Evolutionary conservation across 2,113 vertebrate species (phyloP), one percentile per base, ranked within the genome.

Genomic region (Pelecanus crispus): DNA sequence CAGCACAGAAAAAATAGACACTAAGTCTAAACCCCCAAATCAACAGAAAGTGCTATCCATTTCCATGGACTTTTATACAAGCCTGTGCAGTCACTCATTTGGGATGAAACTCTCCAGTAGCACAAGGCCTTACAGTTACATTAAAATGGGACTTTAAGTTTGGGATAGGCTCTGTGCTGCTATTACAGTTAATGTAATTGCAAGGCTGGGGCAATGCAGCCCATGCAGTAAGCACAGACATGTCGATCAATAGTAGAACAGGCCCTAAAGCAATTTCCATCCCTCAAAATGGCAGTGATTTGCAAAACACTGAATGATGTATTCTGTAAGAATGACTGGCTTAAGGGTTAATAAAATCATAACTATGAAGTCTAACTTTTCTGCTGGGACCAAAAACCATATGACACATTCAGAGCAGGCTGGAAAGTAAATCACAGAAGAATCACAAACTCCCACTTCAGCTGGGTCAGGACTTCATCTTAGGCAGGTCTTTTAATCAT

Each of bases 271-370:
- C 36, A 45, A 65, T 82, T 90, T 49, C 81, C 93, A 90, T 93
- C 93, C 66, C 56, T 94, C 90, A 93, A 95, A 95, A 80, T 21
- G 62, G 70, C 95, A 97, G 84, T 24, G 90, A 94, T 87, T 56
- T 96, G 84, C 73, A 93, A 93, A 93, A 77, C 58, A 52, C 61
- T 88, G 53, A 75, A 13, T 75, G 90, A 70, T 61, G 84, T 91
- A 56, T 91, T 82, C 74, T 68, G 52, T 44, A 81, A 93, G 74
- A 97, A 78, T 58, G 75, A 86, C 62, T 83, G 67, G 24, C 53
- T 93, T 53, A 80, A 90, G 84, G 1, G 4, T 61, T 90, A 91
- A 93, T 96, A 88, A 93, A 82, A 77, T 70, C 92, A 73, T 79
- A 91, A 88, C 74, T 85, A 73, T 68, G 44, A 82, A 88, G 78